phyloP scores from a whole-genome alignment of 2,888 invertebrate genomes.

The Clivina fossor region DNA sequence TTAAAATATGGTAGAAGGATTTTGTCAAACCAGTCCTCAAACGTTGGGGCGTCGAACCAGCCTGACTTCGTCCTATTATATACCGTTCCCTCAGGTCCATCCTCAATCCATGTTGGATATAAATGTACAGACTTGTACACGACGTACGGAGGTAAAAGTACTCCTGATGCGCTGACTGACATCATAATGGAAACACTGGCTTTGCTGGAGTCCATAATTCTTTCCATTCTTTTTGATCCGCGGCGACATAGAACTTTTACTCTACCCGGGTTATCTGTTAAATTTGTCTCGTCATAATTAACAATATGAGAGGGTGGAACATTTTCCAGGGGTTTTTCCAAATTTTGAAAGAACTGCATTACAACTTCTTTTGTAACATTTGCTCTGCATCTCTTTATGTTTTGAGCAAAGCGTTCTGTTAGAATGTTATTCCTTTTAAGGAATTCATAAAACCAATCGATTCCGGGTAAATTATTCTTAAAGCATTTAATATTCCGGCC shows the following conservation, averaged over 20 bases:
- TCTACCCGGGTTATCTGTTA: constrained; percentile 37
- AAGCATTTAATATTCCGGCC: no score
- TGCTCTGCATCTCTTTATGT: no score
- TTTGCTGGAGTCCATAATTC: constrained; percentile 38
- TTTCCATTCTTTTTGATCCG: constrained; percentile 36
- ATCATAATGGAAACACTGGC: constrained; percentile 37
- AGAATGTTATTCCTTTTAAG: no score
- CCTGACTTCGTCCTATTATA: neutral
- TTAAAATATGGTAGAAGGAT: no score
- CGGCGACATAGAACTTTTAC: constrained; percentile 35
- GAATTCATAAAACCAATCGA: no score
- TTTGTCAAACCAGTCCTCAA: no score
- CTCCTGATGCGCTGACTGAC: constrained; percentile 33
- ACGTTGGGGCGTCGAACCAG: neutral
- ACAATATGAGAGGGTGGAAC: constrained; percentile 24
- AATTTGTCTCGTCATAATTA: constrained; percentile 38
- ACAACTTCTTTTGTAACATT: constrained; percentile 30
- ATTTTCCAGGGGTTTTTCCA: constrained; percentile 26
- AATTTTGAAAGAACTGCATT: constrained; percentile 34
- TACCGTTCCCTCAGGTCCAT: constrained; percentile 14
- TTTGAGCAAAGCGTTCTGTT: no score
- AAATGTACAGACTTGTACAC: constrained; percentile 36
- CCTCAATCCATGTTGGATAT: constrained; percentile 36
- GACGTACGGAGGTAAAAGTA: constrained; percentile 36
- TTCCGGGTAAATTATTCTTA: no score